Conservation (phyloP, 2,113 vertebrate genomes). For the Trematomus loennbergii region DNA sequence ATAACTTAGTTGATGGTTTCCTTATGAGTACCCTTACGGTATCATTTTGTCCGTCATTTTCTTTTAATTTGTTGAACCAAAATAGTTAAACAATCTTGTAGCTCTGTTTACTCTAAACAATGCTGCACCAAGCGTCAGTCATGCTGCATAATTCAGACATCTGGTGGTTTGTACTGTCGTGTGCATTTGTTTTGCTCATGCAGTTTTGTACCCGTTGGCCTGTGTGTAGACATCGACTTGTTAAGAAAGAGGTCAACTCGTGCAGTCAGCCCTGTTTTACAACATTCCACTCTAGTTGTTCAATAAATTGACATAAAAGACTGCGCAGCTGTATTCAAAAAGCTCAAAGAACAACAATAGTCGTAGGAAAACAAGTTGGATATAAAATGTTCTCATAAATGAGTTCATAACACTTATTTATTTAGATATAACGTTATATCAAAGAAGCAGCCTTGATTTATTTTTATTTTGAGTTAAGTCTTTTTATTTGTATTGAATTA, state of each 20-base stretch:
- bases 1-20: not conserved
- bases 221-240: not conserved
- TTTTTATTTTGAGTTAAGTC: not conserved
- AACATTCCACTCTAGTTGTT: conserved; percentile 12
- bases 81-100: not conserved
- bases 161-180: conserved; percentile 9
- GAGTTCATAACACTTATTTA: not conserved
- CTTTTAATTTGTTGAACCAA: not conserved
- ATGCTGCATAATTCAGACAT: conserved; percentile 20
- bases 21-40: not conserved
- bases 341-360: not conserved
- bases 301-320: conserved; percentile 27
- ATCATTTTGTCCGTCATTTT: not conserved
- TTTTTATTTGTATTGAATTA: too few relatives aligned
- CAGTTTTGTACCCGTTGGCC: not conserved
- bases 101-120: conserved; percentile 8
- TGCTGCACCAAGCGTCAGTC: conserved; percentile 1
- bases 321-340: too few relatives aligned
- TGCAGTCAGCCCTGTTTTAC: conserved; percentile 19
- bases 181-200: not conserved
- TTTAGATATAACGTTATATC: not conserved
- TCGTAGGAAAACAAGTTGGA: not conserved
- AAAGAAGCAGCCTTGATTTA: not conserved
- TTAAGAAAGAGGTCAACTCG: conserved; percentile 2
- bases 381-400: not conserved